Evolutionary conservation across 2,113 vertebrate species (phyloP).

Genomic region (Hippocampus mohnikei): DNA sequence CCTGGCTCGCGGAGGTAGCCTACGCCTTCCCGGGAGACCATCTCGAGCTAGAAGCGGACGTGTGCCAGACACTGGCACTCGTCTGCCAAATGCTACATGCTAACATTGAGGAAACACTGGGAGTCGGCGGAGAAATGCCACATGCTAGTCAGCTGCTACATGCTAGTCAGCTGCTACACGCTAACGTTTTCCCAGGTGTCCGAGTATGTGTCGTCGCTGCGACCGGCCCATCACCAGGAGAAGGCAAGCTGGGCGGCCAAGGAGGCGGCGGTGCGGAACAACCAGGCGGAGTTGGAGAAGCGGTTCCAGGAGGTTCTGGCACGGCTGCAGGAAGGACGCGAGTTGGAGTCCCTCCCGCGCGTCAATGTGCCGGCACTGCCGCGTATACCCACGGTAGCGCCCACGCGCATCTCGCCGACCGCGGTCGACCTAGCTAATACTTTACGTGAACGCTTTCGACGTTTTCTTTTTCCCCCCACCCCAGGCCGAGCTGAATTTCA

Average conservation of each 20-base stretch:
- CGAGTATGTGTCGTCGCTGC: conserved; percentile 75
- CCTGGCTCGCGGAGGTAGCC: conserved; percentile 80
- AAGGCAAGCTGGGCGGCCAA: conserved; percentile 61
- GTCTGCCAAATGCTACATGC: not conserved
- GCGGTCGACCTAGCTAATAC: not conserved
- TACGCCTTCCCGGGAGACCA: not conserved
- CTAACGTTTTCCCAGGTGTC: conserved; percentile 29
- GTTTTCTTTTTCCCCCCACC: not conserved
- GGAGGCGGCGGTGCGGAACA: conserved; percentile 37
- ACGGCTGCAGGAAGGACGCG: conserved; percentile 79
- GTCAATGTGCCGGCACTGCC: conserved; percentile 79
- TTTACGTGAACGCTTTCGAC: not conserved
- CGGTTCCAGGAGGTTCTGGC: conserved; percentile 82
- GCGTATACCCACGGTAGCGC: conserved; percentile 71
- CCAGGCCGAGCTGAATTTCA: conserved; percentile 57
- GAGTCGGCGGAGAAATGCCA: not conserved
- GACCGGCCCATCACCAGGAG: conserved; percentile 33
- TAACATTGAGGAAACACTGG: not conserved
- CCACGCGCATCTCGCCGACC: not conserved
- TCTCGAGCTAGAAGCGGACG: not conserved
- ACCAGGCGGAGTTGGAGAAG: conserved; percentile 63
- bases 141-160: not conserved
- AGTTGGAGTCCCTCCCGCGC: conserved; percentile 80
- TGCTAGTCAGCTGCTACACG: not conserved
- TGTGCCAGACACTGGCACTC: not conserved